Base-by-base conservation (phyloP, 2,797 vertebrate species). In the Danionella dracula region DNA sequence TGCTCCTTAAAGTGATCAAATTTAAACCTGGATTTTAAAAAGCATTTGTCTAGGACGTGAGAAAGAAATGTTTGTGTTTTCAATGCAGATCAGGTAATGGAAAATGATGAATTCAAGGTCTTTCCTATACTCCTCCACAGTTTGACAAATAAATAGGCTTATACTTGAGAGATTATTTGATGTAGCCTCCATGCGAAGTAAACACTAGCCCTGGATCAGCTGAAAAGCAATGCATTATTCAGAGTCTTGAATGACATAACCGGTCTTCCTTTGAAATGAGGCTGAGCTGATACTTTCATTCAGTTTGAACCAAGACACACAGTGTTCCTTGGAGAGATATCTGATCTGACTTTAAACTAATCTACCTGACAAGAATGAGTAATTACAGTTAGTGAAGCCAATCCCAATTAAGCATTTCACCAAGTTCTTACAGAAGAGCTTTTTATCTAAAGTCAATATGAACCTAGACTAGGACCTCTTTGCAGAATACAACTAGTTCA, bases 191-290 rank as follows among this genome's bases (percentile, higher is more conserved):
- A 17, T 72, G 62, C 29, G 37, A 67, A 50, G 57, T 37, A 66
- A 65, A 59, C 53, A 57, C 29, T 45, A 65, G 66, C 41, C 49
- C 48, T 42, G 34, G 31, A 62, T 48, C 27, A 51, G 15, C 37
- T 38, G 17, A 54, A 69, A 17, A 44, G 23, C 42, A 23, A 58
- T 71, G 53, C 31, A 51, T 55, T 55, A 60, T 58, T 67, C 42
- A 53, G 41, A 21, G 23, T 66, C 15, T 54, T 48, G 40, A 66
- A 67, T 61, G 56, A 48, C 57, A 71, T 61, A 60, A 71, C 46
- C 8, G 56, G 44, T 32, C 50, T 44, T 53, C 50, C 55, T 21
- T 37, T 44, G 42, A 46, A 60, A 56, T 34, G 50, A 72, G 63
- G 51, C 29, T 62, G 58, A 32, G 31, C 32, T 12, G 1, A 59